Conservation (phyloP, 1,140 invertebrate species). For the Cyphomyrmex costatus region DNA sequence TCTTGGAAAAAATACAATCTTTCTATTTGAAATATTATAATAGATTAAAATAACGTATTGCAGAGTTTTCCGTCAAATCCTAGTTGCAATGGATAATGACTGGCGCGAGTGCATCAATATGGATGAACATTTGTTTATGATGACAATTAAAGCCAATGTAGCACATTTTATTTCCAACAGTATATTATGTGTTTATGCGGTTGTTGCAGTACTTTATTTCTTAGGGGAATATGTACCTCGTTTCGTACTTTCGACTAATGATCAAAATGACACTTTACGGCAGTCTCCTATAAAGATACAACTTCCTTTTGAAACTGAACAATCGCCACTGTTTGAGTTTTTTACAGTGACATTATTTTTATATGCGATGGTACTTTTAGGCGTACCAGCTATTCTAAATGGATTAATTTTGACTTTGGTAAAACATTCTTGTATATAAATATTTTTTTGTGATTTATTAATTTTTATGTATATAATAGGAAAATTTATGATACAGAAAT, state of each 20-base stretch:
- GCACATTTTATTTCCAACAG: background rate
- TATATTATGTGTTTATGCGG: background rate
- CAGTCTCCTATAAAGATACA: background rate
- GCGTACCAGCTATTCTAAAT: background rate
- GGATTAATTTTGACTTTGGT: conserved; percentile 30
- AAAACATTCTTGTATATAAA: background rate
- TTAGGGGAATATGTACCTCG: background rate
- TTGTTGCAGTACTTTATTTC: background rate
- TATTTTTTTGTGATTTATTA: background rate
- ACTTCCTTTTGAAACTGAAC: conserved; percentile 5
- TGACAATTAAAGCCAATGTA: conserved; percentile 19
- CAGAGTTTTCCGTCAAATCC: background rate
- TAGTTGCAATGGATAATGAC: background rate
- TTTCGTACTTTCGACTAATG: background rate
- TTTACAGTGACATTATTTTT: background rate
- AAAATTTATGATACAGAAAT: background rate
- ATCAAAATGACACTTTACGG: conserved; percentile 15
- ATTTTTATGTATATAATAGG: too few relatives aligned
- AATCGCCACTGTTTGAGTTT: conserved; percentile 26
- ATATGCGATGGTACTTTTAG: too few relatives aligned
- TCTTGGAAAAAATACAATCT: too few relatives aligned
- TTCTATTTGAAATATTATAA: too few relatives aligned
- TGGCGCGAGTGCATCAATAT: background rate
- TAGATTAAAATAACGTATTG: background rate
- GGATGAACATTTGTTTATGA: background rate